Evolutionary conservation across 2,888 invertebrate genomes (phyloP).

Genomic region (Perdita meconis): DNA sequence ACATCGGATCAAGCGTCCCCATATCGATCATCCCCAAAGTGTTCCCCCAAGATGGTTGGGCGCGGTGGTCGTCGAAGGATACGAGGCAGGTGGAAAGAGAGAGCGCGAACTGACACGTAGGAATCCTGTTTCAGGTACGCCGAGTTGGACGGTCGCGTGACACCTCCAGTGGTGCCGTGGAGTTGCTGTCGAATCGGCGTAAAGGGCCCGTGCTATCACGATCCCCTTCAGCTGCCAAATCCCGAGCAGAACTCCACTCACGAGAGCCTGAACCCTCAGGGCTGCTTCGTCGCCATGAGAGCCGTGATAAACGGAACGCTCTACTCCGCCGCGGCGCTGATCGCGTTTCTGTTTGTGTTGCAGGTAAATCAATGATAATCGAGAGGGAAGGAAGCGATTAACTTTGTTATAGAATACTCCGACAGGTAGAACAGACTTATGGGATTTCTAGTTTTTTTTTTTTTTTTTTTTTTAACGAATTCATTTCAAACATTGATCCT

Average conservation of each 20-base stretch:
- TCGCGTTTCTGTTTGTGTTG: constrained; percentile 59
- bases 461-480: too few species aligned
- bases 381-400: not conserved
- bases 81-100: not conserved
- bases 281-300: constrained; percentile 64
- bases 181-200: constrained; percentile 87
- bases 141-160: constrained; percentile 84
- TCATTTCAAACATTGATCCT: too few species aligned
- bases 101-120: constrained; percentile 45
- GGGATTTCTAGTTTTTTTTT: too few species aligned
- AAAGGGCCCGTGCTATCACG: constrained; percentile 87
- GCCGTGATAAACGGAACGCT: constrained; percentile 59
- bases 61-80: not conserved
- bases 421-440: too few species aligned
- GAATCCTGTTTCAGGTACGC: constrained; percentile 82
- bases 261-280: constrained; percentile 63
- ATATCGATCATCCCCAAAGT: not conserved
- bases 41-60: not conserved
- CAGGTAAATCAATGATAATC: constrained; percentile 55
- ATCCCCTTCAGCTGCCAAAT: constrained; percentile 86
- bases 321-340: constrained; percentile 54
- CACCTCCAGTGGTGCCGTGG: constrained; percentile 86
- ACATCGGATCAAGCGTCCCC: too few species aligned
- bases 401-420: not conserved
- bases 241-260: constrained; percentile 69